These are phyloP conservation scores for Spondyliosoma cantharus DNA, from an alignment of 2,797 vertebrate genomes.

Conservation along the genomic window DNA sequence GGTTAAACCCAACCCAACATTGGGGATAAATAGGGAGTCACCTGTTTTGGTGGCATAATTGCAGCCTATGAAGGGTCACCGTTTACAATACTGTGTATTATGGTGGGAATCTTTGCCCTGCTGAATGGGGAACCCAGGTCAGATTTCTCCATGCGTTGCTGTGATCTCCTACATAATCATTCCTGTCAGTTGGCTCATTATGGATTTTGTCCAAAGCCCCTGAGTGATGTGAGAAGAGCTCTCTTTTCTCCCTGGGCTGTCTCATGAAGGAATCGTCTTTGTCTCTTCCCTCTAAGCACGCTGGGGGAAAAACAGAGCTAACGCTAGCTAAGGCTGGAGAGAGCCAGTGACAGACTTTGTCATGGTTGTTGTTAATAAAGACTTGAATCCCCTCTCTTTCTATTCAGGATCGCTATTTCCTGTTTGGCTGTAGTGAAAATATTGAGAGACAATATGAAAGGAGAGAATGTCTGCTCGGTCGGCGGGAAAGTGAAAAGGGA, in stretches of 20 bases:
- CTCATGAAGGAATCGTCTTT: conserved; percentile 84
- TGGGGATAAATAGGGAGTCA: conserved; percentile 82
- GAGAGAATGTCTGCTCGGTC: conserved; percentile 49
- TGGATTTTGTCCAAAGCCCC: conserved; percentile 90
- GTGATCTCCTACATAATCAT: conserved; percentile 89
- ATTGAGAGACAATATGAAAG: conserved; percentile 62
- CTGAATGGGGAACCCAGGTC: conserved; percentile 83
- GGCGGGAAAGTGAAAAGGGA: conserved; percentile 13
- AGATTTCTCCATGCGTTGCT: conserved; percentile 88
- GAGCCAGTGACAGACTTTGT: conserved; percentile 68
- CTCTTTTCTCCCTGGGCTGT: conserved; percentile 80
- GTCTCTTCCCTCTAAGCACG: conserved; percentile 71
- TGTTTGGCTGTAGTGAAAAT: conserved; percentile 71
- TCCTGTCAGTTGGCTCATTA: conserved; percentile 94
- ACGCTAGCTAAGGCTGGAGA: conserved; percentile 59
- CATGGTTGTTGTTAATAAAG: conserved; percentile 69
- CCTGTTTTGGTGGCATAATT: conserved; percentile 86
- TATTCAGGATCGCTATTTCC: conserved; percentile 72
- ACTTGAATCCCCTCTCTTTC: conserved; percentile 42
- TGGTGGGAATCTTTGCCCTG: conserved; percentile 89
- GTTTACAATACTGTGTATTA: conserved; percentile 88
- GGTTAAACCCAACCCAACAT: conserved; percentile 83
- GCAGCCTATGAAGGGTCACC: conserved; percentile 82
- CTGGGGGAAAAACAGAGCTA: conserved; percentile 53
- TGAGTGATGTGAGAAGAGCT: conserved; percentile 90